Evolutionary conservation across 2,888 invertebrate species (phyloP), one percentile per base, ranked within the genome.

Genomic region (Heterodera filipjevi): DNA sequence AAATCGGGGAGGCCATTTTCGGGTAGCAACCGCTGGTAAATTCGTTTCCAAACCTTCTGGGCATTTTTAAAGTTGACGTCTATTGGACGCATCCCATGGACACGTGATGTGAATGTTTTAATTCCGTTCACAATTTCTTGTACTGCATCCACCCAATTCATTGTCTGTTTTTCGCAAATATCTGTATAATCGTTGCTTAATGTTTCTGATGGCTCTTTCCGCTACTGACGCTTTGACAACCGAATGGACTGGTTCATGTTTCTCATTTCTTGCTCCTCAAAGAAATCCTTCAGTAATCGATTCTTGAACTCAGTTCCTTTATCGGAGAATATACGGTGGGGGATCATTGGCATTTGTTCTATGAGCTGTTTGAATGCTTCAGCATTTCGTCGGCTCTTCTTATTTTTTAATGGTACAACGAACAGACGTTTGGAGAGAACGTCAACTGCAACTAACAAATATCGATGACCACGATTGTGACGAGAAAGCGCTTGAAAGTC

Each of bases 101-200:
- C 70, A 22, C 70, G 35, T 8, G 39, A 39, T 27, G 35, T 22
- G 70, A 22, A 22, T 27, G n/a, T n/a, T 5, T 70, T 70, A 70
- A 70, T 70, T 27, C 70, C 27, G 2, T 70, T 27, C 6, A 70
- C 35, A 10, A 70, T 70, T n/a, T 70, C n/a, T 8, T 70, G 8
- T 3, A 70, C 35, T 27, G 44, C 8, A 70, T 70, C 70, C 35
- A 70, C 44, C 70, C 70, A 70, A 8, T 70, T 70, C 6, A 70
- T 5, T 27, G 70, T 19, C 22, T 68, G 16, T 19, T 68, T 68
- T 68, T 68, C 33, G 68, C 68, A 68, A 68, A 8, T 70, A 70
- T 49, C 74, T 46, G 46, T 74, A 74, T n/a, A 74, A 12, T 71
- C 74, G 39, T 35, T 70, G 70, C 70, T 70, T 70, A 22, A 70